phyloP scores from a whole-genome alignment of 2,888 invertebrate genomes.

The Oscheius onirici region DNA sequence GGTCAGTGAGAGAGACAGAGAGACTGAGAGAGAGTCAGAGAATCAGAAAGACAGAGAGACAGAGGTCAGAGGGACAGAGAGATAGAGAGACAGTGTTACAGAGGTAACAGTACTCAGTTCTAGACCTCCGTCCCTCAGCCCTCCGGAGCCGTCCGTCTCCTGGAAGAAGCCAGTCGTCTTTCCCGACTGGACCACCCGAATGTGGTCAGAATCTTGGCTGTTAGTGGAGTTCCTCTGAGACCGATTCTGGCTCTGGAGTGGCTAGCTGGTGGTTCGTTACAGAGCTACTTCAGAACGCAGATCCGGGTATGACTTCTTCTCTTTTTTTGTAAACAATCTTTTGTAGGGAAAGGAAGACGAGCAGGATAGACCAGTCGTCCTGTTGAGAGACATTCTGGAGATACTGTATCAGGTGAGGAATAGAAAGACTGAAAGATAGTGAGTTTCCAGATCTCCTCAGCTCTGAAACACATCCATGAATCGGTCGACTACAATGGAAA shows the following conservation, averaged over 20 bases:
- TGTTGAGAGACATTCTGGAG: slow-evolving; percentile 61
- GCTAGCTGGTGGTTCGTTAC: slow-evolving; percentile 67
- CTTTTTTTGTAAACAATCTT: background rate
- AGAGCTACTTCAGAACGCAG: slow-evolving; percentile 64
- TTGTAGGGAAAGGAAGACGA: slow-evolving; percentile 51
- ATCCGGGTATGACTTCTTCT: slow-evolving; percentile 63
- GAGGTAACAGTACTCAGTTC: too few relatives aligned
- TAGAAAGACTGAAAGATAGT: too few relatives aligned
- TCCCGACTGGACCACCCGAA: slow-evolving; percentile 64
- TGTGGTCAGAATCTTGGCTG: slow-evolving; percentile 65
- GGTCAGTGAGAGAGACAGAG: too few relatives aligned
- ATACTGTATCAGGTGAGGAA: slow-evolving; percentile 52
- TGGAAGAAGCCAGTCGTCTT: slow-evolving; percentile 67
- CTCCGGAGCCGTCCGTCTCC: slow-evolving; percentile 62
- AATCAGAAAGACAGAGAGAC: too few relatives aligned
- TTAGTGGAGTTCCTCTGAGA: slow-evolving; percentile 36
- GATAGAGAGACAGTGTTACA: too few relatives aligned
- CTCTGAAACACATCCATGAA: slow-evolving; percentile 65
- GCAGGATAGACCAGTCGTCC: slow-evolving; percentile 52
- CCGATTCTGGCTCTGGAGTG: slow-evolving; percentile 70
- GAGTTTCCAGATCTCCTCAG: slow-evolving; percentile 56
- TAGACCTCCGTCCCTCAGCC: slow-evolving; percentile 69
- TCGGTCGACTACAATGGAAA: slow-evolving; percentile 56
- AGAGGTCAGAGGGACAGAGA: too few relatives aligned
- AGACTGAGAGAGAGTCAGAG: too few relatives aligned